phyloP scores from a whole-genome alignment of 92 coral and sea anemone genomes.

The Metridium senile region DNA sequence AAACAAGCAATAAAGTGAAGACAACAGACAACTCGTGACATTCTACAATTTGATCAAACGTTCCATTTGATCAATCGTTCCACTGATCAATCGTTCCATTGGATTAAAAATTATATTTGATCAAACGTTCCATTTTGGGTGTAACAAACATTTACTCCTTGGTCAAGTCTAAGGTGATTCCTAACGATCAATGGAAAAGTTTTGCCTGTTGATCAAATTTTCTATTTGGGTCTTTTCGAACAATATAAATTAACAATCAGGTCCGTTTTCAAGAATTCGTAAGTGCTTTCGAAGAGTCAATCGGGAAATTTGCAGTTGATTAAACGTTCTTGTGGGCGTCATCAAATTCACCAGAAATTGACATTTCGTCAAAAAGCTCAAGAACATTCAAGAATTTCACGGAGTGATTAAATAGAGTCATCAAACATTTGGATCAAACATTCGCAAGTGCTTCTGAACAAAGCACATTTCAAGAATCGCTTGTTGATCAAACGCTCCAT shows the following conservation, averaged over 20 bases:
- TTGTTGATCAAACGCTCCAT: constrained; percentile 10
- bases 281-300: background rate
- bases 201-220: background rate
- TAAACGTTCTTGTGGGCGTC: background rate
- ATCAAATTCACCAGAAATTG: background rate
- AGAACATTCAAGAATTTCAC: constrained; percentile 1
- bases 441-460: background rate
- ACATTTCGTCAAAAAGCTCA: background rate
- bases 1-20: background rate
- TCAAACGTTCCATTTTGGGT: background rate
- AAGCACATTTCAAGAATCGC: background rate
- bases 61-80: background rate
- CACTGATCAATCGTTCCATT: background rate
- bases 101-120: background rate
- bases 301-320: background rate
- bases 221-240: background rate
- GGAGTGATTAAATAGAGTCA: background rate
- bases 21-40: background rate
- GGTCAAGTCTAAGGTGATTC: background rate
- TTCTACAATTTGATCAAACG: background rate
- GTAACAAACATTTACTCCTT: background rate
- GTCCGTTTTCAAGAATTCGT: background rate
- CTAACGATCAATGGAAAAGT: background rate
- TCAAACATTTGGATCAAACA: background rate
- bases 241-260: background rate